Evolutionary conservation across 2,797 vertebrate genomes (phyloP), one percentile per base, ranked within the genome.

Genomic region (Cercopithecus diana): DNA sequence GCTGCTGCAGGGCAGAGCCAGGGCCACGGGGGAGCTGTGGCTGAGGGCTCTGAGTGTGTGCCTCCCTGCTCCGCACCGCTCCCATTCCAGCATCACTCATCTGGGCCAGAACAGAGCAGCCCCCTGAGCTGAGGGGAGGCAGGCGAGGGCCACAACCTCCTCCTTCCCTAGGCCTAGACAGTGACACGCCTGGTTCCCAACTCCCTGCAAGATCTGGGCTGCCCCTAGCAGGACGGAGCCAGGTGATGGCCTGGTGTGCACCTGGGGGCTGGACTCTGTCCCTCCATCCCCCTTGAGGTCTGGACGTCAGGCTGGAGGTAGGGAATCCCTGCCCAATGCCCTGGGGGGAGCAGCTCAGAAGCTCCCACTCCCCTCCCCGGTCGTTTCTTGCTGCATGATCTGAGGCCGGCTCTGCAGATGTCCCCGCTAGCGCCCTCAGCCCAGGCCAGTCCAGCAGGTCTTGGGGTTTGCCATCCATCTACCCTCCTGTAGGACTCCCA

Each of bases 381-480:
- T 33, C 6, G 57, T 57, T 36, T 14, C n/a, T 76, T 48, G 84
- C 64, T 9, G 64, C 43, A 13, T 61, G 30, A 15, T 26, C 84
- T 33, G 50, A 55, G 4, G 50, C 52, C 14, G 2, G 61, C 48
- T 33, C 52, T 1, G 79, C 57, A 7, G 1, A 45, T 48, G 75
- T 45, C 45, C 30, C 45, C 6, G 0, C 0, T 1, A 7, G n/a
- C 1, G 0, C 67, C 52, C 28, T 8, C 3, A 11, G 55, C 70
- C 9, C 17, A 15, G 30, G 39, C 8, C 30, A 20, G 24, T 28
- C 67, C 67, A 24, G 12, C 12, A 17, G n/a, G 28, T 64, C 76
- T 55, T 17, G 30, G 4, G n/a, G 20, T 14, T 39, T 1, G 2
- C 0, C 9, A 3, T 41, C 22, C 14, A 11, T 4, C 30, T 15